Percentiles rank a stretch among this genome's conserved stretches.
Conservation (phyloP, 2,797 vertebrate species). For the Pseudochirops cupreus region DNA sequence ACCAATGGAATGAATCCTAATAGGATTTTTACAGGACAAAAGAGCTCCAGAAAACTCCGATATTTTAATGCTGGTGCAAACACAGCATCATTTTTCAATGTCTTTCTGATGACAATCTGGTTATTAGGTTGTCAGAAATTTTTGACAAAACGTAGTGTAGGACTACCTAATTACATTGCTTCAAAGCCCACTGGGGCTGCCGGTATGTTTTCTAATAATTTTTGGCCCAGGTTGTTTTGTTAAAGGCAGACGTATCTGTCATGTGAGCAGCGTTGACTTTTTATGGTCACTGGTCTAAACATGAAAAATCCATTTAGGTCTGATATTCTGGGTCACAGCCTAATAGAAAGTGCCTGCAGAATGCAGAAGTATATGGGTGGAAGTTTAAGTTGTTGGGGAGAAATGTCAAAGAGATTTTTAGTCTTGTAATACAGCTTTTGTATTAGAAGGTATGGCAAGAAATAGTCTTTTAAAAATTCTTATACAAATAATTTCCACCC, state of each 20-base stretch:
- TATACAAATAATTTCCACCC: constrained; percentile 26
- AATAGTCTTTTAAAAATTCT: constrained; percentile 37
- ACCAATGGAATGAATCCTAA: constrained; percentile 38
- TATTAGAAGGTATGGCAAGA: constrained; percentile 53
- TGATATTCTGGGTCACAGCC: constrained; percentile 68
- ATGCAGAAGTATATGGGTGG: constrained; percentile 51
- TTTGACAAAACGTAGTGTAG: constrained; percentile 77
- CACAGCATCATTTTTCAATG: constrained; percentile 77
- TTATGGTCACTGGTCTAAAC: constrained; percentile 73
- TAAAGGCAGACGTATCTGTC: constrained; percentile 77
- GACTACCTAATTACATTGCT: constrained; percentile 84
- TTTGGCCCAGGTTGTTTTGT: constrained; percentile 78
- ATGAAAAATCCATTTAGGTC: constrained; percentile 75
- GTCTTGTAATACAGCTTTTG: constrained; percentile 56
- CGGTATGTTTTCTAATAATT: constrained; percentile 78
- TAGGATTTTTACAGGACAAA: constrained; percentile 53
- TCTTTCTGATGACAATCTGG: constrained; percentile 78
- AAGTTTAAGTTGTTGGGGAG: constrained; percentile 65
- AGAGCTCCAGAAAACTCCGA: constrained; percentile 58
- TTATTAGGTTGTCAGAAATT: constrained; percentile 83
- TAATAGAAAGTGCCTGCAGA: constrained; percentile 56
- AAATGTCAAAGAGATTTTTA: constrained; percentile 66
- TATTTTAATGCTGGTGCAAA: constrained; percentile 74
- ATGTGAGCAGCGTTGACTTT: constrained; percentile 74
- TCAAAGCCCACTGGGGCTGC: constrained; percentile 73